These are phyloP conservation scores for Monochamus alternatus DNA, from an alignment of 2,888 invertebrate genomes.

Conservation along the genomic window DNA sequence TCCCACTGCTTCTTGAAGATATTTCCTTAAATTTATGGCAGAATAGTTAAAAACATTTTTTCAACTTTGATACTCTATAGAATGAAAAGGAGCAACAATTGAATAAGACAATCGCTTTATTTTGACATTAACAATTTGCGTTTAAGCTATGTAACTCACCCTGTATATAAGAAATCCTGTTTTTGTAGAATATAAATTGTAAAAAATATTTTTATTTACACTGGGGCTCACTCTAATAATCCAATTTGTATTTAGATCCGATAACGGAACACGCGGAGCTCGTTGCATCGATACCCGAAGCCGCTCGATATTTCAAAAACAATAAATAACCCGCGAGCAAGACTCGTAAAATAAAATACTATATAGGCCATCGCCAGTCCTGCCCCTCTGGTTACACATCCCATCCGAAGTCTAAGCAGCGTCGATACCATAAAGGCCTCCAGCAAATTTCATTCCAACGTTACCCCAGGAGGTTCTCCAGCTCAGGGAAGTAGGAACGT, in stretches of 20 bases:
- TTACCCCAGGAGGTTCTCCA: slow-evolving; percentile 48
- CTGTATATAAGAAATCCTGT: no score
- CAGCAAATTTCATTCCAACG: slow-evolving; percentile 55
- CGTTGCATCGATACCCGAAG: slow-evolving; percentile 16
- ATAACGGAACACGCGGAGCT: slow-evolving; percentile 4
- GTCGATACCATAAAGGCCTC: slow-evolving; percentile 50
- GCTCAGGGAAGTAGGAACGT: slow-evolving; percentile 28
- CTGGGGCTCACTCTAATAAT: not conserved
- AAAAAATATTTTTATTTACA: no score
- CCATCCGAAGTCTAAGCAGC: slow-evolving; percentile 49
- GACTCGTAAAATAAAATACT: slow-evolving; percentile 50
- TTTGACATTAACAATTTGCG: no score
- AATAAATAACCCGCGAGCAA: slow-evolving; percentile 42
- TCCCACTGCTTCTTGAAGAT: no score
- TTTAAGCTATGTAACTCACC: no score
- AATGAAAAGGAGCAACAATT: no score
- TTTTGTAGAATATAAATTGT: no score
- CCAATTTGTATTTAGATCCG: slow-evolving; percentile 12
- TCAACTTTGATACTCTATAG: no score
- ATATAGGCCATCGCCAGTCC: slow-evolving; percentile 50
- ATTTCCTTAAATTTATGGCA: no score
- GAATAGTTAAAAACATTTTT: no score
- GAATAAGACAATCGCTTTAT: no score
- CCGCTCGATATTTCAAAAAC: slow-evolving; percentile 39
- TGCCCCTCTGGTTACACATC: slow-evolving; percentile 51